phyloP scores from a whole-genome alignment of 2,888 invertebrate genomes.

The Tanypteryx hageni region DNA sequence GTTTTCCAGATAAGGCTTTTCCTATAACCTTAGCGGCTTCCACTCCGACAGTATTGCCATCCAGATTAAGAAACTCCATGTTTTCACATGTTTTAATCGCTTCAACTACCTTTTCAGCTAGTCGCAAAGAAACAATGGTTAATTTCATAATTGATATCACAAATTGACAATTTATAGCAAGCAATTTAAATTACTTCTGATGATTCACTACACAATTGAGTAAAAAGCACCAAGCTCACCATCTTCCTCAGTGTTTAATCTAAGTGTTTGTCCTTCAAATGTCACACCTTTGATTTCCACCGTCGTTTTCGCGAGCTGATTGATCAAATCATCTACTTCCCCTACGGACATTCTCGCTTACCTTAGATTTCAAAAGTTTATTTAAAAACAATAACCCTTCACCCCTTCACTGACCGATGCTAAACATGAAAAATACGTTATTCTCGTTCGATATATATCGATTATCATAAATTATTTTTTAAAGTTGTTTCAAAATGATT shows the following conservation, averaged over 20 bases:
- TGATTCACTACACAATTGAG: slow-evolving; percentile 31
- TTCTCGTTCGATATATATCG: too few species aligned
- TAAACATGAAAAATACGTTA: too few species aligned
- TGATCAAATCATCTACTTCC: slow-evolving; percentile 70
- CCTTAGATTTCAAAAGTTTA: too few species aligned
- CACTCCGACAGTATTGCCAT: slow-evolving; percentile 95
- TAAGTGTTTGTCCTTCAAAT: slow-evolving; percentile 88
- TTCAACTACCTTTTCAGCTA: slow-evolving; percentile 85
- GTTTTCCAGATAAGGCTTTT: slow-evolving; percentile 85
- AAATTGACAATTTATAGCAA: too few species aligned
- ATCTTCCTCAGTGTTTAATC: slow-evolving; percentile 87
- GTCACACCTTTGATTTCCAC: slow-evolving; percentile 81
- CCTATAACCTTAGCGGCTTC: slow-evolving; percentile 92
- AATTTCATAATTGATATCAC: not conserved
- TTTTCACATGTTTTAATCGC: slow-evolving; percentile 84
- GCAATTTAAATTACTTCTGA: too few species aligned
- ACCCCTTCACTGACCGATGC: too few species aligned
- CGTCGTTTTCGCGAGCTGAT: slow-evolving; percentile 71
- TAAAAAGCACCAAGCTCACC: slow-evolving; percentile 78
- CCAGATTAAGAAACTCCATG: slow-evolving; percentile 87
- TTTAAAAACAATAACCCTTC: too few species aligned
- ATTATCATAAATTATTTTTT: too few species aligned
- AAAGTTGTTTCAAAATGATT: too few species aligned
- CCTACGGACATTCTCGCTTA: slow-evolving; percentile 65
- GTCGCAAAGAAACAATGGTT: slow-evolving; percentile 68